These are phyloP conservation scores for Anguilla anguilla DNA, from an alignment of 2,797 vertebrate species.

Conservation along the genomic window DNA sequence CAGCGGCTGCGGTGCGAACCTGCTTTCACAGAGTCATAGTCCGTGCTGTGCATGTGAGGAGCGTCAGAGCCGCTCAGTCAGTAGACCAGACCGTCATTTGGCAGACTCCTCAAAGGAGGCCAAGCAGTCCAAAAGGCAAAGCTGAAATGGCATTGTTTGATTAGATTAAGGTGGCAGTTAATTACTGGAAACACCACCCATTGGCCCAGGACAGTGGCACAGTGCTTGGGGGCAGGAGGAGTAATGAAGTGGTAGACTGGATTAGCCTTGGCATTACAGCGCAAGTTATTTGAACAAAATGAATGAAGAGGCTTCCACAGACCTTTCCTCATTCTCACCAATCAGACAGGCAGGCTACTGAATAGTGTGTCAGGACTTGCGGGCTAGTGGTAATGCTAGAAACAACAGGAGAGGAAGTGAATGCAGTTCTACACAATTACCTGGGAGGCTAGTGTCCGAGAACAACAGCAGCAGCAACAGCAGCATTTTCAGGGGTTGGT, in stretches of 20 bases:
- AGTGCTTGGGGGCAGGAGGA: neutral
- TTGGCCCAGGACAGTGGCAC: constrained; percentile 32
- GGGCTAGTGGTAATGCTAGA: neutral
- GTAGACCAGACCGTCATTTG: constrained; percentile 4
- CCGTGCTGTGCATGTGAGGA: neutral
- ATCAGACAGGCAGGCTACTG: neutral
- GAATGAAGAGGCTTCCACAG: neutral
- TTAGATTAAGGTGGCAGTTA: constrained; percentile 50
- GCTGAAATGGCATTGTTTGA: constrained; percentile 38
- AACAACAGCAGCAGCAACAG: neutral
- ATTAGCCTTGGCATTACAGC: neutral
- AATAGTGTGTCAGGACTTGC: neutral
- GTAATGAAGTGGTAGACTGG: constrained; percentile 3
- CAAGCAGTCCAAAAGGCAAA: neutral
- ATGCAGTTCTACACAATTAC: neutral
- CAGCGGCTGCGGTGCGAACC: neutral
- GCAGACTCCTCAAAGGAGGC: neutral
- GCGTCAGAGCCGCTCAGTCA: neutral
- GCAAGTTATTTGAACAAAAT: neutral
- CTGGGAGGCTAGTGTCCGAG: neutral
- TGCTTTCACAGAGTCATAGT: neutral
- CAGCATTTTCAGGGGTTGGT: neutral
- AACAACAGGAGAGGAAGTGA: neutral
- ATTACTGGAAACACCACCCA: constrained; percentile 44
- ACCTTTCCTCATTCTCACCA: neutral